Conservation (phyloP, 2,797 vertebrate genomes). For the Parauchenoglanis punctatus region DNA sequence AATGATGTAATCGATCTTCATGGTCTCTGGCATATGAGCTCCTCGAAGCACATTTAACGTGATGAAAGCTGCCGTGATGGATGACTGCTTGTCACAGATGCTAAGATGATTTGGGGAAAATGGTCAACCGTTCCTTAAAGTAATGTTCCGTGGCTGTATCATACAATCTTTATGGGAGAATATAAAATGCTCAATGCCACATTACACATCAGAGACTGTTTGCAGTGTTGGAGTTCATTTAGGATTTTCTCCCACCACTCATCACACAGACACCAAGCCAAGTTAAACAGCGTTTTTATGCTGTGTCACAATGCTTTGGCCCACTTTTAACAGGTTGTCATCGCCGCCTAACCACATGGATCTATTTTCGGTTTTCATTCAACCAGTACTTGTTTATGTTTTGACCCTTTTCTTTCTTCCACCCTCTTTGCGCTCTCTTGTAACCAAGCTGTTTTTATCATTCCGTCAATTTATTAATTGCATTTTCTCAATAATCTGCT, state of each 20-base stretch:
- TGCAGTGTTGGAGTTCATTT: not conserved
- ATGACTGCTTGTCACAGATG: not conserved
- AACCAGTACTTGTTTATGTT: slow-evolving; percentile 48
- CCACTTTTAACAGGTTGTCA: slow-evolving; percentile 46
- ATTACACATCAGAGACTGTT: not conserved
- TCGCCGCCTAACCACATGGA: slow-evolving; percentile 43
- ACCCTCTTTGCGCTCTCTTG: not conserved
- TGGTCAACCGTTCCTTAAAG: not conserved
- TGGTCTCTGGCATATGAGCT: not conserved
- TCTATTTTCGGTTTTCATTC: slow-evolving; percentile 47
- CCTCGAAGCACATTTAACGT: slow-evolving; percentile 11
- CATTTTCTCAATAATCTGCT: not conserved
- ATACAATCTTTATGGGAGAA: not conserved
- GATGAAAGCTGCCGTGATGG: slow-evolving; percentile 14
- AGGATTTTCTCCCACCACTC: not conserved
- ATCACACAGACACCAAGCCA: not conserved
- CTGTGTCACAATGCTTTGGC: slow-evolving; percentile 27
- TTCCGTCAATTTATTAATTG: not conserved
- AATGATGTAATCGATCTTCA: slow-evolving; percentile 22
- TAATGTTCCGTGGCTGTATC: slow-evolving; percentile 3
- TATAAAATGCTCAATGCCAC: not conserved
- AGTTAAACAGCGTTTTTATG: slow-evolving; percentile 25
- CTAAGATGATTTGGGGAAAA: slow-evolving; percentile 6
- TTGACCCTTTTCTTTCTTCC: slow-evolving; percentile 20
- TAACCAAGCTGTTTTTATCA: not conserved